These are phyloP conservation scores for Neomonachus schauinslandi DNA, from an alignment of 2,113 vertebrate species.

Conservation along the genomic window DNA sequence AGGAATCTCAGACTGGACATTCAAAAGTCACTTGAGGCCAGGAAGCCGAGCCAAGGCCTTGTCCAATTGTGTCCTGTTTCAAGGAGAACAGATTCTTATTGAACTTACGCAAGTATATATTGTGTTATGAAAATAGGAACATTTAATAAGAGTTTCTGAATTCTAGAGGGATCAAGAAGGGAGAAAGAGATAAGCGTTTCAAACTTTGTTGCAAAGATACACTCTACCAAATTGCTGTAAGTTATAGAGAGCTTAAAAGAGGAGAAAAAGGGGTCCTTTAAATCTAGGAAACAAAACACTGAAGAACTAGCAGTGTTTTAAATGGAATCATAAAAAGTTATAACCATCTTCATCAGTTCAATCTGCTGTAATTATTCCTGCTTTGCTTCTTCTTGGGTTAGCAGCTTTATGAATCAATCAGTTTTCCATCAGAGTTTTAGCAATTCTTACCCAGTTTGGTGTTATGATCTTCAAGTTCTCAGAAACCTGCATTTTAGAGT, in stretches of 20 bases:
- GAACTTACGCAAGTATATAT: not conserved
- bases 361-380: not conserved
- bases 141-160: not conserved
- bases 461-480: not conserved
- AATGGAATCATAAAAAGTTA: not conserved
- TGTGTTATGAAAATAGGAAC: not conserved
- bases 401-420: not conserved
- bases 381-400: not conserved
- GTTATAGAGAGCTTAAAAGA: not conserved
- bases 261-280: not conserved
- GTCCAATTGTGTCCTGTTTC: not conserved
- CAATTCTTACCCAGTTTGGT: not conserved
- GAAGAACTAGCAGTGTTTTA: not conserved
- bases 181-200: not conserved
- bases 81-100: not conserved
- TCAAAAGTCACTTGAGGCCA: not conserved
- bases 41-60: not conserved
- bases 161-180: not conserved
- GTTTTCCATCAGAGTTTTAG: not conserved
- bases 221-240: not conserved
- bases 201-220: not conserved
- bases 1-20: not conserved
- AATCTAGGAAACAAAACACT: not conserved
- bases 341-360: not conserved
- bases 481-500: not conserved